Evolutionary conservation across 2,797 vertebrate species (phyloP), one percentile per base, ranked within the genome.

Genomic region (Cuculus canorus): DNA sequence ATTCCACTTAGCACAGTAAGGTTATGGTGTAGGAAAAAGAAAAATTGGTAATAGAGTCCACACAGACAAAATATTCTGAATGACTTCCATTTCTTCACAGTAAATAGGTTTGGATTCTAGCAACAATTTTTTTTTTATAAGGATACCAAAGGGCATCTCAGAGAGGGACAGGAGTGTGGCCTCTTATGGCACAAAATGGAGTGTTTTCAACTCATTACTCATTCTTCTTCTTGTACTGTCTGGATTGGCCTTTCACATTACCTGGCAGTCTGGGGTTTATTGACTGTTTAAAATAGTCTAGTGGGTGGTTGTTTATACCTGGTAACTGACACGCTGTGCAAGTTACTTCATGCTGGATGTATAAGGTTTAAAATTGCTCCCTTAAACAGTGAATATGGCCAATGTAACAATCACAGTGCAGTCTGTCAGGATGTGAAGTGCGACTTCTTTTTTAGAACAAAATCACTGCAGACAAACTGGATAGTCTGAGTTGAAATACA

Each of bases 291-390:
- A 92, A 92, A 66, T 8, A 79, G 60, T 64, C 56, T 70, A 25
- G 13, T 65, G 57, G n/a, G 78, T 77, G 57, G 73, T 43, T 83
- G 70, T 84, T 96, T 82, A 96, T 18, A 89, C 21, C 60, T 59
- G 32, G 30, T 39, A 83, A 83, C 48, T 82, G 77, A 70, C 69
- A 41, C 41, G 28, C 48, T 33, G 45, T 50, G 39, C 18, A 54
- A 76, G 56, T 41, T 82, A 68, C 56, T 94, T 80, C 37, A 33
- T 27, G 28, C 27, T 84, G 86, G 90, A 88, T 28, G 9, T 41
- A 4, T 43, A 73, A 66, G 53, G 33, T 33, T 57, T 75, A 82
- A 87, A 90, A 82, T 17, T 28, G 17, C 45, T 81, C 32, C 53
- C 53, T 64, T 18, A 35, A 24, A 17, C 8, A 19, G 47, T 52